Percentiles rank a stretch among this genome's conserved stretches.
Conservation (phyloP, 2,888 invertebrate genomes). For the Chloroclystis v-ata region DNA sequence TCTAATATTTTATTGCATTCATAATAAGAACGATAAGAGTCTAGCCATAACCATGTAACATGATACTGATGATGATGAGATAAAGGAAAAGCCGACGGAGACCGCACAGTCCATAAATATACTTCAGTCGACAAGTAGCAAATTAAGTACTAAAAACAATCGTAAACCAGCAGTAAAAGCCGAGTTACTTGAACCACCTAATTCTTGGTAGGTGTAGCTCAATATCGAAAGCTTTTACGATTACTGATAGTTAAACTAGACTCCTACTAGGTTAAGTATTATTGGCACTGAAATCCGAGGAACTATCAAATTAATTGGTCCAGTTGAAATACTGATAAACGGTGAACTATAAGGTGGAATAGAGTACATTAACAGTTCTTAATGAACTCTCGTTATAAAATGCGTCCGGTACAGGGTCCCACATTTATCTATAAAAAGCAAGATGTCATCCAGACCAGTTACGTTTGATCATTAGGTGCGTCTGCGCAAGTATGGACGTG, state of each 20-base stretch:
- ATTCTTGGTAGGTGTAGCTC: not conserved
- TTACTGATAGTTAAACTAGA: not conserved
- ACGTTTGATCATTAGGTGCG: conserved; percentile 50
- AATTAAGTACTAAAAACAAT: conserved; percentile 8
- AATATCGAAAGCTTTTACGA: conserved; percentile 3
- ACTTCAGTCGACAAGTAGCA: conserved; percentile 3
- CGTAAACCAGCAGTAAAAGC: conserved; percentile 11
- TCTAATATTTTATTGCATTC: not conserved
- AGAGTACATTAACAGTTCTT: not conserved
- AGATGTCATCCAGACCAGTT: conserved; percentile 38
- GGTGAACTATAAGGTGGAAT: not conserved
- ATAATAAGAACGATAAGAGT: not conserved
- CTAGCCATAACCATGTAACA: not conserved
- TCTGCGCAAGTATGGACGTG: conserved; percentile 35
- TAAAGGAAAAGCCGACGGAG: not conserved
- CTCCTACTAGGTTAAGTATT: not conserved
- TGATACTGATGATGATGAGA: conserved; percentile 1
- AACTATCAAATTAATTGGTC: not conserved
- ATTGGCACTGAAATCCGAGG: conserved; percentile 1
- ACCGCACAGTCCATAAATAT: not conserved
- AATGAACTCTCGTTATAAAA: not conserved
- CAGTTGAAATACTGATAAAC: not conserved
- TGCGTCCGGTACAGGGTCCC: not conserved
- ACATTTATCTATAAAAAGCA: conserved; percentile 12
- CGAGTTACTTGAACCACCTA: conserved; percentile 1